These are phyloP conservation scores for Oreocharis arfaki DNA, from an alignment of 2,113 vertebrate genomes.

Conservation along the genomic window DNA sequence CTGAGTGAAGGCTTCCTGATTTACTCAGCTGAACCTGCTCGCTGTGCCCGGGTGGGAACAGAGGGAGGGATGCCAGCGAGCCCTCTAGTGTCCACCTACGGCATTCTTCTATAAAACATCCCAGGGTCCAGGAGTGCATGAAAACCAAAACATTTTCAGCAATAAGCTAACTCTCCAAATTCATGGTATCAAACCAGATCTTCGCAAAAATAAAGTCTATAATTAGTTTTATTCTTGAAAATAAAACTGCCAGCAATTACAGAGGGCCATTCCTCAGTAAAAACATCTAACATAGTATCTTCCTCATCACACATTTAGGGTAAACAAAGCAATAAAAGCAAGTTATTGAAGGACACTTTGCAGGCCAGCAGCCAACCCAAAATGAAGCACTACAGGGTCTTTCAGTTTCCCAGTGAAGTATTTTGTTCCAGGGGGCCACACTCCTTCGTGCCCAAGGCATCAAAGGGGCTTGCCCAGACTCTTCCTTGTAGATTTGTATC, in stretches of 20 bases:
- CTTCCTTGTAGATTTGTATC: background rate
- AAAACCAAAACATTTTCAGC: background rate
- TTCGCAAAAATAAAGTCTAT: background rate
- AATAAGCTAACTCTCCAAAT: background rate
- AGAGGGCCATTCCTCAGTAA: background rate
- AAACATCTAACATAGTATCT: background rate
- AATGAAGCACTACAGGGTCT: background rate
- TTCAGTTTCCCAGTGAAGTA: background rate
- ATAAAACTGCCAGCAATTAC: background rate
- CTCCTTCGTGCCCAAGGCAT: background rate
- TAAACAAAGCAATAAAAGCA: background rate
- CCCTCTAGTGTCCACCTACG: constrained; percentile 42
- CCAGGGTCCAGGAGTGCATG: fast-evolving
- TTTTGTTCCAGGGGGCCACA: background rate
- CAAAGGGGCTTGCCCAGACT: background rate
- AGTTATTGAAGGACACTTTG: background rate
- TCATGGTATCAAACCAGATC: background rate
- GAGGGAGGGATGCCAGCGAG: background rate
- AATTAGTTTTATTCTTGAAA: background rate
- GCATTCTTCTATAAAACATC: background rate
- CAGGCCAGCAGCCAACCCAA: background rate
- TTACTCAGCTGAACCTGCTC: background rate
- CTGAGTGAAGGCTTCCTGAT: background rate
- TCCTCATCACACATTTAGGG: background rate
- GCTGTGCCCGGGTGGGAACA: background rate